A percentile compares a stretch with the other conserved stretches of the same genome.
phyloP scores from a whole-genome alignment of 64 coral and sea anemone species.

The Pocillopora verrucosa region DNA sequence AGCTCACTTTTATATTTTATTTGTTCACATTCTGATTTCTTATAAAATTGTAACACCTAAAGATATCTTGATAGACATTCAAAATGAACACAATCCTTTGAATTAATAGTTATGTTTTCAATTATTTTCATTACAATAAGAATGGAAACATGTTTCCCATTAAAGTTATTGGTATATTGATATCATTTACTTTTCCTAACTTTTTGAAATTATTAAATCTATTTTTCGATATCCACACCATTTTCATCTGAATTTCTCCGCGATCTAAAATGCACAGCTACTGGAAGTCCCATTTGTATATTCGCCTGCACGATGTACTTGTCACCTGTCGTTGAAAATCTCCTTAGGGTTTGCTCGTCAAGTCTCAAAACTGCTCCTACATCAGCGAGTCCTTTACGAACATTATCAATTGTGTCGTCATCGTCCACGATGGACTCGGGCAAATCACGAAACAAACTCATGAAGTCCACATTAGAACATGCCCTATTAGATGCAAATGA shows the following conservation, averaged over 20 bases:
- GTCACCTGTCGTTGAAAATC: slow-evolving; percentile 80
- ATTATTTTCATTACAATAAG: background rate
- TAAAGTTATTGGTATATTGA: background rate
- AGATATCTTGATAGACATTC: no score
- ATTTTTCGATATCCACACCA: background rate
- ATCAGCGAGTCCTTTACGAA: slow-evolving; percentile 74
- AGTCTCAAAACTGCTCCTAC: slow-evolving; percentile 73
- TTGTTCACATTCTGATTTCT: no score
- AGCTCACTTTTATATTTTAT: no score
- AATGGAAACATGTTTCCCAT: background rate
- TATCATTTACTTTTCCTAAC: no score
- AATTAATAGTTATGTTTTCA: no score
- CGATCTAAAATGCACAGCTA: slow-evolving; percentile 60
- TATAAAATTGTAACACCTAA: no score
- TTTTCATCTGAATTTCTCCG: background rate
- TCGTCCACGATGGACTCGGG: slow-evolving; percentile 88
- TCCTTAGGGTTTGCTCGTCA: slow-evolving; percentile 62
- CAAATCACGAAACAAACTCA: slow-evolving; percentile 53
- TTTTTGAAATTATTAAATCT: background rate
- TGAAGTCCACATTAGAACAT: slow-evolving; percentile 29
- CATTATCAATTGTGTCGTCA: slow-evolving; percentile 77
- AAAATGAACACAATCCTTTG: no score
- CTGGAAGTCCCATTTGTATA: slow-evolving; percentile 67
- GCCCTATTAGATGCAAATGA: background rate
- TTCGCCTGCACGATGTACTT: slow-evolving; percentile 88